phyloP scores from a whole-genome alignment of 2,888 invertebrate genomes.

The Penaeus monodon region DNA sequence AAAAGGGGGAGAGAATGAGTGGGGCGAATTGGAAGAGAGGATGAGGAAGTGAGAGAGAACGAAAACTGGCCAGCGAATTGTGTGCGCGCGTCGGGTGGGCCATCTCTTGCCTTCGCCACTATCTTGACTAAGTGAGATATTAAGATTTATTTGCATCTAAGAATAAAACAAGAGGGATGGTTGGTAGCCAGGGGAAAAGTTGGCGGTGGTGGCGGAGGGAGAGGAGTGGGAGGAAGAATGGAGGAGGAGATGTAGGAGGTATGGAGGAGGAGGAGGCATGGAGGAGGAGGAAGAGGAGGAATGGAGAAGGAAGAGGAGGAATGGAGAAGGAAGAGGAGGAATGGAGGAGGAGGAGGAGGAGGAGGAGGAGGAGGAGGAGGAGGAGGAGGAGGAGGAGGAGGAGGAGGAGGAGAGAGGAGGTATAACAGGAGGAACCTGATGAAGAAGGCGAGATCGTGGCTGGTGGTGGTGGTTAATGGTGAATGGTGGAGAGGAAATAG shows the following conservation, averaged over 20 bases:
- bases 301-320: not conserved
- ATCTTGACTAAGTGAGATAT: too few species aligned
- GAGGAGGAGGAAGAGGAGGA: not conserved
- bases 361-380: not conserved
- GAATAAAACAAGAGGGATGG: too few species aligned
- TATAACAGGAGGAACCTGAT: not conserved
- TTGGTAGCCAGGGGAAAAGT: not conserved
- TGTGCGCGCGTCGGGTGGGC: too few species aligned
- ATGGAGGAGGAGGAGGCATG: not conserved
- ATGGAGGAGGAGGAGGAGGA: not conserved
- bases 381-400: not conserved
- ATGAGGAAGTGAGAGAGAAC: not conserved
- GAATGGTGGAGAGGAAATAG: not conserved
- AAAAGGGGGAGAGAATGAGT: too few species aligned
- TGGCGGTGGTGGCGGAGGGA: not conserved
- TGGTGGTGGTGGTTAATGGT: too few species aligned
- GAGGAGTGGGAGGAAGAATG: not conserved
- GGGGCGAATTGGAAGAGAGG: too few species aligned
- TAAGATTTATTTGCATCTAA: too few species aligned
- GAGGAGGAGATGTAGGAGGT: not conserved
- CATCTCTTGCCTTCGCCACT: too few species aligned
- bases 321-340: not conserved
- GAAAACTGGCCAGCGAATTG: not conserved
- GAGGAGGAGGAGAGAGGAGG: not conserved
- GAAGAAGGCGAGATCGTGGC: not conserved